A percentile compares a stretch with the other conserved stretches of the same genome.
phyloP scores from a whole-genome alignment of 1,140 invertebrate species.

The Pseudomyrmex pallidus region DNA sequence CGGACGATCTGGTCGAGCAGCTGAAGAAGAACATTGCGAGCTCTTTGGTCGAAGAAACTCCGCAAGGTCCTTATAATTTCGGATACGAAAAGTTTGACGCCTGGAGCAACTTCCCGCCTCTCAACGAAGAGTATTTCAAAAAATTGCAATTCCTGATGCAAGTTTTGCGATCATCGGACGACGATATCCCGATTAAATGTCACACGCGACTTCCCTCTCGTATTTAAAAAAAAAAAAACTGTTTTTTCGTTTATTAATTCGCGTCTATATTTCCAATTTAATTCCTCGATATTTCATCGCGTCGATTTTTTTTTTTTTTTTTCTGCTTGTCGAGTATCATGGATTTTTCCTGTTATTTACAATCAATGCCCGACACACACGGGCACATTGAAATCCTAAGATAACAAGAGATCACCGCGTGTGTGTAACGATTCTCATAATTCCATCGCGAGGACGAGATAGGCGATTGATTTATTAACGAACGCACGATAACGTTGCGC shows the following conservation, averaged over 20 bases:
- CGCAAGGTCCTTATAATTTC: neutral
- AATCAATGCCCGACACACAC: too few relatives aligned
- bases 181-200: conserved; percentile 1
- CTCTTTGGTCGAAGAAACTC: neutral
- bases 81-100: neutral
- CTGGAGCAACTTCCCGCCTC: neutral
- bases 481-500: conserved; percentile 28
- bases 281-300: too few relatives aligned
- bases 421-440: neutral
- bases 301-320: too few relatives aligned
- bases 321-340: too few relatives aligned
- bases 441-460: conserved; percentile 11
- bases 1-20: neutral
- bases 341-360: neutral
- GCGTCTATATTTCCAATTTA: too few relatives aligned
- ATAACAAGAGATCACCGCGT: neutral
- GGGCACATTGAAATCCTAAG: neutral
- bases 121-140: neutral
- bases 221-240: neutral
- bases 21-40: neutral
- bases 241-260: too few relatives aligned
- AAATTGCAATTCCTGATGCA: neutral
- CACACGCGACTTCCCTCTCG: neutral
- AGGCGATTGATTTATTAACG: conserved; percentile 37
- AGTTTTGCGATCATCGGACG: neutral